Base-by-base conservation (phyloP, 2,888 invertebrate species). In the Margaritifera margaritifera region DNA sequence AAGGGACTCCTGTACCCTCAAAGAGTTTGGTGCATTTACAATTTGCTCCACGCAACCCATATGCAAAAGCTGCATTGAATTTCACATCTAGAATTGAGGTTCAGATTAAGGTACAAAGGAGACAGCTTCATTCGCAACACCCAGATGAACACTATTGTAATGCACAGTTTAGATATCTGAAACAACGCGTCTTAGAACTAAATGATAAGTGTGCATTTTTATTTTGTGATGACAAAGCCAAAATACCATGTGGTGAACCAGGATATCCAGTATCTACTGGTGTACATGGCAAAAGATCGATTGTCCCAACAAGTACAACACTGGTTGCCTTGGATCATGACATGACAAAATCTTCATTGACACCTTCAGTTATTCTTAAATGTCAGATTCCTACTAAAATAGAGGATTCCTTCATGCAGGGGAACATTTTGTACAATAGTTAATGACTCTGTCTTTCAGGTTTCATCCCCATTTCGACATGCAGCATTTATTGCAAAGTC, bases 191-290 rank as follows among this genome's bases (percentile, higher is more conserved):
- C n/a, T 18, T 62, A 51, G 63, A 62, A 22, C 24, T 58, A 18
- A 24, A 50, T 8, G 11, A 53, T 31, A 51, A 67, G 19, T 57
- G 50, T 31, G 31, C 42, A 52, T 6, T 74, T n/a, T 31, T 68
- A 18, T 69, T 54, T 53, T 68, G 61, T 52, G 72, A 74, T 64
- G 77, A 77, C 53, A 77, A 77, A 60, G 68, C 74, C 42, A 74
- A 77, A 63, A 63, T 77, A 1, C 74, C 68, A 24, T 42, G 68
- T 56, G 77, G 74, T 6, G 62, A 72, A 18, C 74, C 74, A 18
- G 74, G 66, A 31, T 18, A 22, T 25, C 51, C 59, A 20, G 64
- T 75, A 6, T 75, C 71, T 19, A 71, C 72, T 53, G 69, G 71
- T n/a, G 72, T 71, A 24, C n/a, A 69, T 27, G 75, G 75, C 18